phyloP scores from a whole-genome alignment of 2,888 invertebrate species.

The Gisinianus flammeolus region DNA sequence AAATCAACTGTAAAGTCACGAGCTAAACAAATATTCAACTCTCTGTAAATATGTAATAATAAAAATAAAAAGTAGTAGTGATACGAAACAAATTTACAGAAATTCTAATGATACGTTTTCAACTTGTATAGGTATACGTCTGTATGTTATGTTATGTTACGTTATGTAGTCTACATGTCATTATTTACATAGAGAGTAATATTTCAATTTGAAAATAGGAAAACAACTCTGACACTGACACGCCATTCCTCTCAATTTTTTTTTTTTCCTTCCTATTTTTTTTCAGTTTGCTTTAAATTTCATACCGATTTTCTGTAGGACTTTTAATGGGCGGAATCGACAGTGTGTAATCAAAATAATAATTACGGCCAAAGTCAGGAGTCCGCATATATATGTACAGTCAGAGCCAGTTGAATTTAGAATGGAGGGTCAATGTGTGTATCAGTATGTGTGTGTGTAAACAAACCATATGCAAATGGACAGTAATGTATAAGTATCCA shows the following conservation, averaged over 20 bases:
- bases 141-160: no score
- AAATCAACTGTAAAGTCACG: no score
- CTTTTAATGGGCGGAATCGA: neutral
- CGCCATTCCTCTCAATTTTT: neutral
- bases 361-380: neutral
- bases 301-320: neutral
- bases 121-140: no score
- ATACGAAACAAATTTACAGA: conserved; percentile 9
- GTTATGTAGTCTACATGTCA: no score
- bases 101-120: neutral
- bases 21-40: neutral
- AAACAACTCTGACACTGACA: neutral
- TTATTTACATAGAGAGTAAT: no score
- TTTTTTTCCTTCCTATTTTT: neutral
- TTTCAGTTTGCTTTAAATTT: neutral
- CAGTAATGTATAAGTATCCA: no score
- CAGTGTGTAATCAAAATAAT: neutral
- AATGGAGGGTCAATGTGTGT: neutral
- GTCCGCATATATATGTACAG: neutral
- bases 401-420: neutral
- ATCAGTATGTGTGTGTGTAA: neutral
- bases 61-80: neutral
- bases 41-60: no score
- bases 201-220: neutral
- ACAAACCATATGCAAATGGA: no score